Evolutionary conservation across 2,888 invertebrate species (phyloP).

Genomic region (Orchesellides sinensis): DNA sequence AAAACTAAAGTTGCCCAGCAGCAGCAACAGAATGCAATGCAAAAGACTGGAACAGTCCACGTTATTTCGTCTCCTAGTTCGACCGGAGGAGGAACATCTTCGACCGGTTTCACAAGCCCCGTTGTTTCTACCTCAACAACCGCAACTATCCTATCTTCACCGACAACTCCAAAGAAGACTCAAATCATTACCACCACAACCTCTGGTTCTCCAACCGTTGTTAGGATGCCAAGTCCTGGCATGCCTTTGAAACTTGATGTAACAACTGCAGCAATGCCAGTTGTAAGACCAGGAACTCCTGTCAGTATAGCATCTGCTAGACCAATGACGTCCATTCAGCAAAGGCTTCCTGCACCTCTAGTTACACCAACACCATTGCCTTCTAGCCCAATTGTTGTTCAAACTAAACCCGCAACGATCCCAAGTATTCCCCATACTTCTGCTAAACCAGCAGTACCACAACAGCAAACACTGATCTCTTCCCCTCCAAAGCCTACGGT

Average conservation of each 20-base stretch:
- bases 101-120: not conserved
- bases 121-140: not conserved
- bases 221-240: not conserved
- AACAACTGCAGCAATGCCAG: too few relatives aligned
- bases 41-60: constrained; percentile 7
- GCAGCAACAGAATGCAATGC: constrained; percentile 4
- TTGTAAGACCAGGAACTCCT: constrained; percentile 25
- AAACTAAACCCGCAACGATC: too few relatives aligned
- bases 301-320: too few relatives aligned
- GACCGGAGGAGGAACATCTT: too few relatives aligned
- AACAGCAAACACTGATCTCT: too few relatives aligned
- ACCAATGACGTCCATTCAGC: too few relatives aligned
- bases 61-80: constrained; percentile 1
- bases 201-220: not conserved
- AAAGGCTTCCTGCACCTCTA: too few relatives aligned
- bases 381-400: too few relatives aligned
- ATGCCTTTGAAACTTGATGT: too few relatives aligned
- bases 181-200: constrained; percentile 15
- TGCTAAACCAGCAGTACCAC: not conserved
- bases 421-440: too few relatives aligned
- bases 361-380: not conserved
- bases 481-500: too few relatives aligned
- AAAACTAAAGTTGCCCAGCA: constrained; percentile 35
- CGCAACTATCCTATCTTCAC: not conserved
- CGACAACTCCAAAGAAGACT: constrained; percentile 24